Conservation (phyloP, 2,888 invertebrate species). For the Andrena camellia region DNA sequence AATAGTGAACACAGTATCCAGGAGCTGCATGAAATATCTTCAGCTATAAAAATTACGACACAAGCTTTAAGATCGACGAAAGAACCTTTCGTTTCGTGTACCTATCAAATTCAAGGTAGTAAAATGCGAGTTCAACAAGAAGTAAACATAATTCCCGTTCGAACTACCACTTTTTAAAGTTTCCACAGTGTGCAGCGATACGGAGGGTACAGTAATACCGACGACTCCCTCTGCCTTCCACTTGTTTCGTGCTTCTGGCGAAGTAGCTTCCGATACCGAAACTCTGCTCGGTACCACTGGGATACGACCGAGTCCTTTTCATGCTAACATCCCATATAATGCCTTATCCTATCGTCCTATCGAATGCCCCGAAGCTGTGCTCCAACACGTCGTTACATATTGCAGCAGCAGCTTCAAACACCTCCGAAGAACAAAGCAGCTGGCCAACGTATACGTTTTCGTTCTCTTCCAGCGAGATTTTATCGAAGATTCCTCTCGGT, state of each 20-base stretch:
- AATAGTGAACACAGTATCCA: too few relatives aligned
- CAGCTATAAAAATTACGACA: too few relatives aligned
- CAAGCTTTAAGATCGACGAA: too few relatives aligned
- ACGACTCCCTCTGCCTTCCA: neutral
- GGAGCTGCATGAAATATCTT: too few relatives aligned
- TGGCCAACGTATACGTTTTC: neutral
- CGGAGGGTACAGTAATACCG: neutral
- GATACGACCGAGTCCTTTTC: constrained; percentile 46
- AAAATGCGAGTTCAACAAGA: neutral
- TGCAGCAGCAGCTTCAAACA: constrained; percentile 16
- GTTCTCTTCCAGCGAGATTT: neutral
- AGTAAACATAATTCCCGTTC: neutral
- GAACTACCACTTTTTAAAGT: neutral
- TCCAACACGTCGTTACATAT: constrained; percentile 34
- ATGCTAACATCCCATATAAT: constrained; percentile 54
- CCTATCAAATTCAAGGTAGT: neutral
- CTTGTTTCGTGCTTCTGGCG: constrained; percentile 22
- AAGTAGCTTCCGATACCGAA: constrained; percentile 45
- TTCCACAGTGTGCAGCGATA: neutral
- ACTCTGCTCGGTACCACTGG: constrained; percentile 25
- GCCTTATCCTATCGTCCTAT: constrained; percentile 48
- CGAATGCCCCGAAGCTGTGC: constrained; percentile 37
- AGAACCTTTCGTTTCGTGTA: neutral
- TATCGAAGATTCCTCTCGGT: neutral
- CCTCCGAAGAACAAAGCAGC: constrained; percentile 9